Evolutionary conservation across 1,140 invertebrate genomes (phyloP), one percentile per base, ranked within the genome.

Genomic region (Drosophila suzukii): DNA sequence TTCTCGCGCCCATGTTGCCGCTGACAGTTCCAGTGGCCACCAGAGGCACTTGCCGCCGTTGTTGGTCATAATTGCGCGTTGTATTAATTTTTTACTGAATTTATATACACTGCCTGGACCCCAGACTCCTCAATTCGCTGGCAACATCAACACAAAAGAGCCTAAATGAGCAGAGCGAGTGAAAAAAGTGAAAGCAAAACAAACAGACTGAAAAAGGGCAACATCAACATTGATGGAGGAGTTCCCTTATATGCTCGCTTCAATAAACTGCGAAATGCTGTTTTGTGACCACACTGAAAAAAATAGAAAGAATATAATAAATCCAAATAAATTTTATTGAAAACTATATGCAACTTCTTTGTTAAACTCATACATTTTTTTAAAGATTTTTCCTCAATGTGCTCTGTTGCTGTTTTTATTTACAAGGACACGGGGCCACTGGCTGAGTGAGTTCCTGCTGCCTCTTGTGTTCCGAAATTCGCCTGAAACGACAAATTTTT

Each of bases 401-500:
- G 13, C 32, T 39, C 34, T 30, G 24, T 17, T 20, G 24, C 15
- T 6, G 10, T 32, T 10, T 71, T 58, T 54, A 58, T 66, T 66
- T 36, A 67, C 43, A 59, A 75, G 75, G 66, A 51, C 68, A 53
- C 43, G 49, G 57, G 24, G 38, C n/a, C 59, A 50, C 54, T 49
- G 62, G 63, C 49, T 38, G 63, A 54, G 54, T 77, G 73, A 77
- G 63, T 75, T 75, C 39, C 70, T 61, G 51, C 67, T 46, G 67
- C 32, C 67, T 53, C 56, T 53, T 75, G 72, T 66, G 60, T 27
- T 27, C 60, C 62, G 72, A 55, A 74, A 82, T 76, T 79, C 80
- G 83, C 79, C 78, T 68, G 79, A 78, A 72, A 82, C 66, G 83
- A 88, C 83, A 86, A 82, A 82, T 86, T 88, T 86, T 88, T 86